Evolutionary conservation across 2,797 vertebrate species (phyloP).

Genomic region (Dromococcyx pavoninus): DNA sequence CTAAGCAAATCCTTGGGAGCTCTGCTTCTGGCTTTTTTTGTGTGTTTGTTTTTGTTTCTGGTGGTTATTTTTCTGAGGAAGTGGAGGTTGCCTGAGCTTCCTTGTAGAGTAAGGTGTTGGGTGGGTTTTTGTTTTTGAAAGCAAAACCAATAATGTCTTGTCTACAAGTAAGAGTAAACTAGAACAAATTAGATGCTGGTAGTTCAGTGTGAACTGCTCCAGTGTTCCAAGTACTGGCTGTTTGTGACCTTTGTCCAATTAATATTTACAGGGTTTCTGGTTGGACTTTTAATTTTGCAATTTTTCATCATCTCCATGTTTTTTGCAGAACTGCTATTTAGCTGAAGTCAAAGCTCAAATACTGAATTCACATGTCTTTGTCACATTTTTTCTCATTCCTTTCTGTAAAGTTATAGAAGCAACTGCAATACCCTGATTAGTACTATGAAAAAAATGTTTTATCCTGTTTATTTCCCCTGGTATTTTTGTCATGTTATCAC

Average conservation of each 20-base stretch:
- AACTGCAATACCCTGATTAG: neutral
- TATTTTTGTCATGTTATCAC: neutral
- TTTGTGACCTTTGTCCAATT: neutral
- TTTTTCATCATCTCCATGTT: neutral
- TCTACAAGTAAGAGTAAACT: neutral
- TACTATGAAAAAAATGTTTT: neutral
- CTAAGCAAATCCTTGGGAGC: neutral
- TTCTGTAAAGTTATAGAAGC: neutral
- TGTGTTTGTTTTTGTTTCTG: no score
- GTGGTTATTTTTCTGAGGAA: neutral
- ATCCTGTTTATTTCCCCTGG: neutral
- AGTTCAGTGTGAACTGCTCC: neutral
- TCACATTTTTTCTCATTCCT: neutral
- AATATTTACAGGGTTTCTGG: neutral
- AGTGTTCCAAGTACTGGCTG: neutral
- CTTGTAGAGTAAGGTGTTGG: neutral
- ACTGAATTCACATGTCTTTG: neutral
- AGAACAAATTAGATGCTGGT: neutral
- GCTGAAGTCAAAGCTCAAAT: neutral
- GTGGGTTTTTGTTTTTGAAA: neutral
- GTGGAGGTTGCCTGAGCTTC: neutral
- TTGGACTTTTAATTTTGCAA: neutral
- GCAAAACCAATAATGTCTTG: neutral
- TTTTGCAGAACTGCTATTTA: neutral
- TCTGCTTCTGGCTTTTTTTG: neutral